Conservation (phyloP, 2,797 vertebrate genomes). For the Antrozous pallidus region DNA sequence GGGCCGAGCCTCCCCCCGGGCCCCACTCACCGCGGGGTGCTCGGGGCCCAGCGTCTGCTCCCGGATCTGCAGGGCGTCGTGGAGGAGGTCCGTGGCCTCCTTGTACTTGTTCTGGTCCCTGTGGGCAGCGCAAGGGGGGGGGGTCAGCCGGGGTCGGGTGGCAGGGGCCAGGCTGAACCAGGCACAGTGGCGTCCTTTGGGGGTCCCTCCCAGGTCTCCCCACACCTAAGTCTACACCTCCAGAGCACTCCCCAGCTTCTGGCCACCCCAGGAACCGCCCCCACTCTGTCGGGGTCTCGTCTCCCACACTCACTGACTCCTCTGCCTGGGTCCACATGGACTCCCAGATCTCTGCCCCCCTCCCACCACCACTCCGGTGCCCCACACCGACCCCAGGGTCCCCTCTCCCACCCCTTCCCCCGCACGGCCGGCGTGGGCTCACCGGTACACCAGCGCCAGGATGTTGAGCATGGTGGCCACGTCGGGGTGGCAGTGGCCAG, state of each 20-base stretch:
- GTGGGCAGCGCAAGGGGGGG: background rate
- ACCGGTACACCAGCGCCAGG: slow-evolving; percentile 92
- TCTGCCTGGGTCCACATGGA: background rate
- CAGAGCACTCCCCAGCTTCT: background rate
- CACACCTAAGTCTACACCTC: background rate
- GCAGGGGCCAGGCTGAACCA: background rate
- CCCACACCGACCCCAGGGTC: background rate
- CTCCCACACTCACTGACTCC: background rate
- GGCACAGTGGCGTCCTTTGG: background rate
- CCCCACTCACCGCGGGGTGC: slow-evolving; percentile 74
- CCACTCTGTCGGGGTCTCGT: no score
- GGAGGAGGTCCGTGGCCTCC: slow-evolving; percentile 87
- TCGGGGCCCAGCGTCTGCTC: slow-evolving; percentile 76
- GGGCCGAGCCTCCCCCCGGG: rapidly evolving
- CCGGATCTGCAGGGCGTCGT: slow-evolving; percentile 78
- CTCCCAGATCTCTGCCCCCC: background rate
- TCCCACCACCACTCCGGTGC: rapidly evolving
- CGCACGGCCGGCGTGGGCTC: background rate
- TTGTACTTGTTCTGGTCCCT: slow-evolving; percentile 95
- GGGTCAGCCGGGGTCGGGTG: background rate
- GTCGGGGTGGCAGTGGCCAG: slow-evolving; percentile 91
- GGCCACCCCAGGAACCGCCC: no score
- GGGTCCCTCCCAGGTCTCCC: background rate
- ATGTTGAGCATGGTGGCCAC: slow-evolving; percentile 95
- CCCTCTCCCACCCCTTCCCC: rapidly evolving